Evolutionary conservation across 2,113 vertebrate species (phyloP), one percentile per base, ranked within the genome.

Genomic region (Felis catus): DNA sequence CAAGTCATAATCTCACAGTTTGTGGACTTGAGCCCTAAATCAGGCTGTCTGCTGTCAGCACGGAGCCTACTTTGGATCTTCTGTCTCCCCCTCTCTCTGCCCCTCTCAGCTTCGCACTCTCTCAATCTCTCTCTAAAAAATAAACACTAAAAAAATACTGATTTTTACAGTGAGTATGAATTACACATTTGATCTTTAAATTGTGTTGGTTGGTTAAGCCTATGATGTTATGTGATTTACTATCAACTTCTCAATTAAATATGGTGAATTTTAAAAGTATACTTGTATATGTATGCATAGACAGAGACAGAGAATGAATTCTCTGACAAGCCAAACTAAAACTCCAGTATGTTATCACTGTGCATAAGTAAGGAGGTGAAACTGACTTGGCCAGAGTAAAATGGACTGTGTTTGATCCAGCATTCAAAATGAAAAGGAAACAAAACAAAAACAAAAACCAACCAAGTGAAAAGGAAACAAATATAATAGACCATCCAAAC

Each of bases 311-410:
- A 68, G 9, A 71, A 78, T 76, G 80, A 21, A 19, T 89, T 80
- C 94, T 36, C 70, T 85, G n/a, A 95, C 73, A 92, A 92, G 36
- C 48, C 73, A 74, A 95, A 89, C 25, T 33, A 92, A 92, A 91
- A 74, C 7, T 13, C 55, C 45, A 89, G 4, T 29, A 45, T 53
- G 3, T 70, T 84, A 23, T 71, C 33, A 18, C 41, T 89, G 48
- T 70, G 19, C 12, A 7, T 12, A 73, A 23, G 14, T 39, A 93
- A 97, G 61, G 27, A 71, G 90, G 80, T 93, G 23, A 91, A 96
- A 68, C 18, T 85, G 80, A 84, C 25, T 84, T 33, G 23, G 61
- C 25, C 41, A 13, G 2, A 55, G 58, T 18, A 66, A 86, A 96
- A 81, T 80, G 36, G 81, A 31, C 16, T 55, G 25, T 8, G 66